Evolutionary conservation across 2,113 vertebrate species (phyloP).

Genomic region (Saguinus imperator): DNA sequence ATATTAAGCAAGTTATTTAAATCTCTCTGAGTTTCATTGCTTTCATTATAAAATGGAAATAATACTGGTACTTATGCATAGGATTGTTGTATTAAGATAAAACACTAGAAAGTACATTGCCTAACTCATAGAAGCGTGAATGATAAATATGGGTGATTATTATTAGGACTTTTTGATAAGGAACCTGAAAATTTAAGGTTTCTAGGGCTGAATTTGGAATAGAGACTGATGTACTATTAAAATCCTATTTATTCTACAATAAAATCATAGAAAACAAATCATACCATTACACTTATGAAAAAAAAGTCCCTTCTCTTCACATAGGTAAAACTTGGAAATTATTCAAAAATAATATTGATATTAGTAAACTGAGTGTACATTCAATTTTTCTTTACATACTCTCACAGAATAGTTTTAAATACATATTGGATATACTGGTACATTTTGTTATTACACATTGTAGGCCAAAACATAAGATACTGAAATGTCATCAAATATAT

Average conservation of each 20-base stretch:
- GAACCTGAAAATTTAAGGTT: not conserved
- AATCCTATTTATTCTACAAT: not conserved
- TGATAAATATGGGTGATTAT: not conserved
- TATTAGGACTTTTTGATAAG: not conserved
- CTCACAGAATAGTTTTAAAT: not conserved
- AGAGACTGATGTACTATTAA: not conserved
- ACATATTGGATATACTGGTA: not conserved
- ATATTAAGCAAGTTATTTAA: not conserved
- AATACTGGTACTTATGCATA: not conserved
- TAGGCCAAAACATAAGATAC: not conserved
- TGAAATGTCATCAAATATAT: not conserved
- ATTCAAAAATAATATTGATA: not conserved
- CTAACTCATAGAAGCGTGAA: not conserved
- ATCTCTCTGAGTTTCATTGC: not conserved
- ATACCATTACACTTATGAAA: not conserved
- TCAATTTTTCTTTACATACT: not conserved
- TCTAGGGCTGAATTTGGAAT: not conserved
- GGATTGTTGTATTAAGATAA: not conserved
- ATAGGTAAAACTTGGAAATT: not conserved
- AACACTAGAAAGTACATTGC: not conserved
- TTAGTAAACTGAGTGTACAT: not conserved
- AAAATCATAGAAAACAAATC: not conserved
- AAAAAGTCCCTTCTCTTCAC: not conserved
- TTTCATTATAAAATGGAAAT: not conserved
- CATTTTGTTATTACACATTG: not conserved